Evolutionary conservation across 2,113 vertebrate species (phyloP).

Genomic region (Coptodon bakossiorum): DNA sequence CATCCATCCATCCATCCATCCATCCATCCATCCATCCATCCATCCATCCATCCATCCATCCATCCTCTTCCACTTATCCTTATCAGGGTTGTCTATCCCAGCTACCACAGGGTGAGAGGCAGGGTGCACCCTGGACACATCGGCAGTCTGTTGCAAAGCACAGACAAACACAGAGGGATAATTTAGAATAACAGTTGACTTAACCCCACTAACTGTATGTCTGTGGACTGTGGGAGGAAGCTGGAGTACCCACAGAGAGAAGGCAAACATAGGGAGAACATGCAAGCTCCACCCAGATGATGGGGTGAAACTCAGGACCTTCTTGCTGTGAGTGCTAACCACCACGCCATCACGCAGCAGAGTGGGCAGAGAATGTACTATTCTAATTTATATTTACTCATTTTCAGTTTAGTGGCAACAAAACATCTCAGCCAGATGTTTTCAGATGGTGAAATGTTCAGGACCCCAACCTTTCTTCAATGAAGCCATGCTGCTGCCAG

Average conservation of each 20-base stretch:
- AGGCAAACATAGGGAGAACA: not conserved
- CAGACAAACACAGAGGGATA: not conserved
- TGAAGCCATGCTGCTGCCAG: not conserved
- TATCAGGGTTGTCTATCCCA: not conserved
- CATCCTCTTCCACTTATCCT: not conserved
- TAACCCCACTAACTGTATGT: not conserved
- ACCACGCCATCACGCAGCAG: fast-evolving
- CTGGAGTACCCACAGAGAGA: not conserved
- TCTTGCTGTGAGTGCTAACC: not conserved
- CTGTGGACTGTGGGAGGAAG: not conserved
- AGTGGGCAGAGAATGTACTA: not conserved
- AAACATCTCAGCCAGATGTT: not conserved
- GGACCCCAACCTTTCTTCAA: not conserved
- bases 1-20: not conserved
- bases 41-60: not conserved
- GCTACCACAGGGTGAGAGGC: not conserved
- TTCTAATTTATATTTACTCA: not conserved
- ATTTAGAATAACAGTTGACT: not conserved
- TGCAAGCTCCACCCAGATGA: not conserved
- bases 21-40: not conserved
- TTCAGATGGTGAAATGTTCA: not conserved
- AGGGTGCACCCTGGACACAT: not conserved
- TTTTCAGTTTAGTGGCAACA: not conserved
- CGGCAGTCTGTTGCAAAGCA: not conserved
- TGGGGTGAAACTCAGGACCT: not conserved